phyloP scores from a whole-genome alignment of 2,888 invertebrate species.

The Acanthoscelides obtectus region DNA sequence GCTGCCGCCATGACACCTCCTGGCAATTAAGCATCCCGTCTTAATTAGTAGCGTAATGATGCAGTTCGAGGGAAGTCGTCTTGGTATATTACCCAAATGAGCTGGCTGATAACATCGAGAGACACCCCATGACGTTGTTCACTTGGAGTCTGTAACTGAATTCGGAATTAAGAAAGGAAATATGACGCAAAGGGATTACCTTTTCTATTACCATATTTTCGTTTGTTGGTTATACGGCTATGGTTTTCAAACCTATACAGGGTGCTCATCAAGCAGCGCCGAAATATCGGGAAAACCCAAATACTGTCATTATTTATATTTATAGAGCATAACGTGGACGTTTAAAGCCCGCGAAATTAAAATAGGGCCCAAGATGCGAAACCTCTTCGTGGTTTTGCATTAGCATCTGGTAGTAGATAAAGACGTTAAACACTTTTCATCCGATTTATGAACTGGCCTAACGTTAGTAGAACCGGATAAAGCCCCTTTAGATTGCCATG shows the following conservation, averaged over 20 bases:
- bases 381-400: too few species aligned
- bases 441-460: too few species aligned
- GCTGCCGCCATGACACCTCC: background rate
- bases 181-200: background rate
- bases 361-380: too few species aligned
- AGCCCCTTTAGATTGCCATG: too few species aligned
- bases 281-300: too few species aligned
- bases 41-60: background rate
- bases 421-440: too few species aligned
- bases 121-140: background rate
- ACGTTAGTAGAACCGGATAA: too few species aligned
- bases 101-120: background rate
- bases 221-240: background rate
- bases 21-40: background rate
- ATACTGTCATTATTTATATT: too few species aligned
- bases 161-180: background rate
- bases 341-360: too few species aligned
- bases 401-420: too few species aligned
- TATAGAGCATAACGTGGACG: too few species aligned
- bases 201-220: background rate
- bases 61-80: background rate
- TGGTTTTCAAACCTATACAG: background rate
- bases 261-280: too few species aligned
- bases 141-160: background rate
- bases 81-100: background rate